A percentile compares a stretch with the other conserved stretches of the same genome.
These are phyloP conservation scores for Drosophila kikkawai DNA, from an alignment of 1,140 invertebrate genomes.

Conservation along the genomic window DNA sequence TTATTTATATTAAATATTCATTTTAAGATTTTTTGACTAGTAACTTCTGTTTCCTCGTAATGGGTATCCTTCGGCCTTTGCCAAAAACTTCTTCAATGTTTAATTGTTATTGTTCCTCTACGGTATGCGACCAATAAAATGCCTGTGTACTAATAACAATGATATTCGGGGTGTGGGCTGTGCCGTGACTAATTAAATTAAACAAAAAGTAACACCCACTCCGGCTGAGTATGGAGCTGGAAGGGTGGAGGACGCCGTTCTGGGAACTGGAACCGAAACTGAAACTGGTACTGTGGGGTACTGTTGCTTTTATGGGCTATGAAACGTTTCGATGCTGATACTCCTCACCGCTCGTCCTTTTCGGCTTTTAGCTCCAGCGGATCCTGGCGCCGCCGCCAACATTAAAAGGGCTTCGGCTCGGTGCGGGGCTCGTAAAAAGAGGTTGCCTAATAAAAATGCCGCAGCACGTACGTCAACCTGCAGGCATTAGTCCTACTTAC, in stretches of 20 bases:
- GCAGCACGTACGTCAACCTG: slow-evolving; percentile 80
- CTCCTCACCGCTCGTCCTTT: slow-evolving; percentile 10
- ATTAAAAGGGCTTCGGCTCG: slow-evolving; percentile 62
- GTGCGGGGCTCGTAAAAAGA: slow-evolving; percentile 64
- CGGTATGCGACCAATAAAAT: slow-evolving; percentile 60
- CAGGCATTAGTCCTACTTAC: slow-evolving; percentile 71
- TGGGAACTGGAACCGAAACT: slow-evolving; percentile 14
- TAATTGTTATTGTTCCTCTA: slow-evolving; percentile 54
- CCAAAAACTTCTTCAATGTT: background rate
- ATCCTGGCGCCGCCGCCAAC: slow-evolving; percentile 40
- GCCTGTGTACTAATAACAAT: slow-evolving; percentile 65
- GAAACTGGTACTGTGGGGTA: slow-evolving; percentile 11
- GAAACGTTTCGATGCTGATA: slow-evolving; percentile 43
- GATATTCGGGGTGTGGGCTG: slow-evolving; percentile 35
- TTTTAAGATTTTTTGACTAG: too few species aligned
- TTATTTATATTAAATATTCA: background rate
- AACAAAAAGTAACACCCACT: slow-evolving; percentile 74
- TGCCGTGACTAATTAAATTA: slow-evolving; percentile 73
- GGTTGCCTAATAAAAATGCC: slow-evolving; percentile 81
- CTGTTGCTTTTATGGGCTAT: slow-evolving; percentile 74
- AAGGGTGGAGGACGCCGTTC: background rate
- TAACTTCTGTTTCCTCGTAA: background rate
- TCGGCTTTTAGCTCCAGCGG: slow-evolving; percentile 17
- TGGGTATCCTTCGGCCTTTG: slow-evolving; percentile 17
- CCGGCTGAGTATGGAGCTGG: slow-evolving; percentile 27